A percentile compares a stretch with the other conserved stretches of the same genome.
phyloP scores from a whole-genome alignment of 2,888 invertebrate genomes.

The Rhodophaea formosa region DNA sequence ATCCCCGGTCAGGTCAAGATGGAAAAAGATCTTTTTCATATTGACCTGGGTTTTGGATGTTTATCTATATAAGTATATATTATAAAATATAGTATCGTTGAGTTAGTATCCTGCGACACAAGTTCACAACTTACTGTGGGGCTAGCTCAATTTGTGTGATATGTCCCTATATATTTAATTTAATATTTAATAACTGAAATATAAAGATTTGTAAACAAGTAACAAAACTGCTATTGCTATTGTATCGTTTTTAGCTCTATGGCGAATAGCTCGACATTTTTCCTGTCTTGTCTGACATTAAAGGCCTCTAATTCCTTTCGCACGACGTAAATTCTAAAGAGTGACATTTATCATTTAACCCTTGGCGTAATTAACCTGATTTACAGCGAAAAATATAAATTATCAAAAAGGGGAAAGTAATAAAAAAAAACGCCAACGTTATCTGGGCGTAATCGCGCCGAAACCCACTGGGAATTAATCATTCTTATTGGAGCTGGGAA shows the following conservation, averaged over 20 bases:
- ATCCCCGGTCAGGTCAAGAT: no score
- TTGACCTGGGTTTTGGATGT: no score
- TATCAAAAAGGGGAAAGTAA: constrained; percentile 34
- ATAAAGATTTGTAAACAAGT: no score
- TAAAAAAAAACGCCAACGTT: constrained; percentile 43
- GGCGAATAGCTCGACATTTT: constrained; percentile 41
- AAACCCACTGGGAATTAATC: constrained; percentile 32
- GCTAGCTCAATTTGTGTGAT: no score
- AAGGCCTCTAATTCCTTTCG: constrained; percentile 55
- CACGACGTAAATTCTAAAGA: constrained; percentile 61
- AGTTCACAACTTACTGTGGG: no score
- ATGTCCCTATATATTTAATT: no score
- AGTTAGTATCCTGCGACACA: no score
- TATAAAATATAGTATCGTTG: no score
- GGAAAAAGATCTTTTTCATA: no score
- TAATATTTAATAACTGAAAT: no score
- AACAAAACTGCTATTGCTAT: no score
- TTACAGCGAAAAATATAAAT: constrained; percentile 46
- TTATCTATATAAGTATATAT: no score
- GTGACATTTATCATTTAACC: constrained; percentile 62
- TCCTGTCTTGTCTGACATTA: constrained; percentile 50
- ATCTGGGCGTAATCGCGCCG: constrained; percentile 36
- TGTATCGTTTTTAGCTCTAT: constrained; percentile 27
- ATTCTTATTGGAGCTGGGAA: constrained; percentile 27
- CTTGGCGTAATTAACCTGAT: constrained; percentile 61